Conservation (phyloP, 2,888 invertebrate species). For the Panzeria rudis region DNA sequence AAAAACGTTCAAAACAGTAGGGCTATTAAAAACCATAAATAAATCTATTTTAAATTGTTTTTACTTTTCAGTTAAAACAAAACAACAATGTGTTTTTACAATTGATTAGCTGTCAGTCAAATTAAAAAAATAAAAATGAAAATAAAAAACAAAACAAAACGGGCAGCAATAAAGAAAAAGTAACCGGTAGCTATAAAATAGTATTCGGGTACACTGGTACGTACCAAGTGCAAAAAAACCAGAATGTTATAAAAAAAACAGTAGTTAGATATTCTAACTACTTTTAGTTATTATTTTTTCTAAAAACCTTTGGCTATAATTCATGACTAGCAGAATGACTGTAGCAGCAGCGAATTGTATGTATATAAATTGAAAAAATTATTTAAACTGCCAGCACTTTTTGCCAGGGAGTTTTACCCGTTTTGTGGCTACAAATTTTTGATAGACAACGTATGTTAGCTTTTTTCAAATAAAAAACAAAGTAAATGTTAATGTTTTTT, state of each 20-base stretch:
- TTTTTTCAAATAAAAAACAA: background rate
- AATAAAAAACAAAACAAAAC: background rate
- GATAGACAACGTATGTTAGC: background rate
- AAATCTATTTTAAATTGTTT: constrained; percentile 9
- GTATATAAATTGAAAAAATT: background rate
- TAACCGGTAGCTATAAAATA: constrained; percentile 41
- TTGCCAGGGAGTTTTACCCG: background rate
- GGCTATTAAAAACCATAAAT: constrained; percentile 12
- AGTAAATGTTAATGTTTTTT: background rate
- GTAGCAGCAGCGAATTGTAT: background rate
- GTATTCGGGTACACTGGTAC: background rate
- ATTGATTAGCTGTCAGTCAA: constrained; percentile 51
- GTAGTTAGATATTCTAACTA: constrained; percentile 1
- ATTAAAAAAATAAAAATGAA: background rate
- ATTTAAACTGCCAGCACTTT: background rate
- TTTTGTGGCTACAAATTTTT: background rate
- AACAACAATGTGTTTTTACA: constrained; percentile 21
- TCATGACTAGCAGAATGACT: background rate
- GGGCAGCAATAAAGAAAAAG: constrained; percentile 7
- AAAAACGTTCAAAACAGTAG: background rate
- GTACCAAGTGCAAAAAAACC: background rate
- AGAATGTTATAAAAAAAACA: background rate
- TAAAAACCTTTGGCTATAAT: background rate
- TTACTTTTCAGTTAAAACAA: background rate
- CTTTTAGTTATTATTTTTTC: background rate